Evolutionary conservation across 2,113 vertebrate species (phyloP).

Genomic region (Zeus faber): DNA sequence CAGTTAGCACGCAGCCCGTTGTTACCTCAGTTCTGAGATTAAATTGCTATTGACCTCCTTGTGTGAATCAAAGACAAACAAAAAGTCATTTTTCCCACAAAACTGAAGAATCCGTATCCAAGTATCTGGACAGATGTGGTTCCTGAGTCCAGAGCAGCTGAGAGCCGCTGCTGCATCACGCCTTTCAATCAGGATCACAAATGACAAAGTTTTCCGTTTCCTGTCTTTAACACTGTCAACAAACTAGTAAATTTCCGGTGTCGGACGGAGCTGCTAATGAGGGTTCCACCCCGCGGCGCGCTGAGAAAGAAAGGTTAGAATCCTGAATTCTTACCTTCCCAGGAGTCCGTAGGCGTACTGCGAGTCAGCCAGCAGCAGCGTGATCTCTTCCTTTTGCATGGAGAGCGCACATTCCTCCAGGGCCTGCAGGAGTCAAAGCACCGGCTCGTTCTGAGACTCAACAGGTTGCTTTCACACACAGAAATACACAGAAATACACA

Average conservation of each 20-base stretch:
- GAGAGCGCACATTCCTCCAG: slow-evolving; percentile 80
- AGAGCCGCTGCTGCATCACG: slow-evolving; percentile 21
- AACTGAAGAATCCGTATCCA: no score
- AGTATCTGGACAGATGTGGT: no score
- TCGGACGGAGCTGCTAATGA: background rate
- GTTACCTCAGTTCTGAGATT: no score
- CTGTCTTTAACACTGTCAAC: slow-evolving; percentile 1
- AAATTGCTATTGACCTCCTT: no score
- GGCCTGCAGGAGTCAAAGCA: slow-evolving; percentile 62
- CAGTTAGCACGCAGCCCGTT: no score
- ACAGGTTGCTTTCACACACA: background rate
- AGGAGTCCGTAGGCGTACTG: slow-evolving; percentile 76
- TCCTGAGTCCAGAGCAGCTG: no score
- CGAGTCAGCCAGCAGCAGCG: slow-evolving; percentile 79
- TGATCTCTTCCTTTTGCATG: slow-evolving; percentile 78
- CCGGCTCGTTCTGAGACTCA: slow-evolving; percentile 6
- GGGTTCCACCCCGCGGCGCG: no score
- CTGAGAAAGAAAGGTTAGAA: background rate
- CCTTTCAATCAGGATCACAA: slow-evolving; percentile 23
- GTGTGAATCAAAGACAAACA: no score
- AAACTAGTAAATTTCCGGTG: background rate
- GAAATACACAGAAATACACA: no score
- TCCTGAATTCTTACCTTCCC: slow-evolving; percentile 77
- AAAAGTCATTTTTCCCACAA: no score
- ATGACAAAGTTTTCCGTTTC: slow-evolving; percentile 4